Percentiles rank a stretch among this genome's conserved stretches.
Conservation (phyloP, 2,888 invertebrate genomes). For the Drosophila incognita region DNA sequence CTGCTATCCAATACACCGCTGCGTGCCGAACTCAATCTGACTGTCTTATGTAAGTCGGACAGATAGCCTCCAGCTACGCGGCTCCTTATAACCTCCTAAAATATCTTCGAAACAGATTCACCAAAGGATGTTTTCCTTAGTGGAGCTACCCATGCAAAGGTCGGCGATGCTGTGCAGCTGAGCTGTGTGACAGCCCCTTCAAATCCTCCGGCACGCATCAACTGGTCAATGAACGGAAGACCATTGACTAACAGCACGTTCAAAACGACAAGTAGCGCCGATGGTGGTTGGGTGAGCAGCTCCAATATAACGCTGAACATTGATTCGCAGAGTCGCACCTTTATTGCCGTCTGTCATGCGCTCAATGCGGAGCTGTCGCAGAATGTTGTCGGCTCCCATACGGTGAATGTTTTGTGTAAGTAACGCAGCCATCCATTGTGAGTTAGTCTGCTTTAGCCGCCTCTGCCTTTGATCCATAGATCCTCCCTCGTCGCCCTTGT, state of each 20-base stretch:
- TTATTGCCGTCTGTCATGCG: constrained; percentile 82
- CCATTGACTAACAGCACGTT: constrained; percentile 75
- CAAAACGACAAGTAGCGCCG: constrained; percentile 67
- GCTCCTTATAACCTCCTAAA: constrained; percentile 2
- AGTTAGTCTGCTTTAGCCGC: constrained; percentile 22
- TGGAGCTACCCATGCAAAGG: constrained; percentile 80
- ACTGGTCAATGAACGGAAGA: constrained; percentile 83
- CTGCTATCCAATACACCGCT: constrained; percentile 77
- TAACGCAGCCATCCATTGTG: constrained; percentile 11
- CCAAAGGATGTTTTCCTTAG: constrained; percentile 80
- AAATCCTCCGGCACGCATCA: constrained; percentile 82
- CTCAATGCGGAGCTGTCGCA: constrained; percentile 82
- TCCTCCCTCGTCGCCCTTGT: constrained; percentile 79
- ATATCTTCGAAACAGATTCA: constrained; percentile 63
- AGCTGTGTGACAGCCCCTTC: constrained; percentile 82
- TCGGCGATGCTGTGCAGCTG: constrained; percentile 77
- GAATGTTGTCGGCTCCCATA: constrained; percentile 83
- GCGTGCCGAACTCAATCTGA: constrained; percentile 80
- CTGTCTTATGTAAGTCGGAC: constrained; percentile 80
- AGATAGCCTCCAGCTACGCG: too few species aligned
- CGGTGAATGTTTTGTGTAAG: constrained; percentile 83
- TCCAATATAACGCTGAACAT: constrained; percentile 81
- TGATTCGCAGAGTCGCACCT: constrained; percentile 79
- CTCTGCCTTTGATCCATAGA: constrained; percentile 51
- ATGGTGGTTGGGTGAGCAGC: constrained; percentile 82